Evolutionary conservation across 2,888 invertebrate genomes (phyloP).

Genomic region (Melanchra persicariae): DNA sequence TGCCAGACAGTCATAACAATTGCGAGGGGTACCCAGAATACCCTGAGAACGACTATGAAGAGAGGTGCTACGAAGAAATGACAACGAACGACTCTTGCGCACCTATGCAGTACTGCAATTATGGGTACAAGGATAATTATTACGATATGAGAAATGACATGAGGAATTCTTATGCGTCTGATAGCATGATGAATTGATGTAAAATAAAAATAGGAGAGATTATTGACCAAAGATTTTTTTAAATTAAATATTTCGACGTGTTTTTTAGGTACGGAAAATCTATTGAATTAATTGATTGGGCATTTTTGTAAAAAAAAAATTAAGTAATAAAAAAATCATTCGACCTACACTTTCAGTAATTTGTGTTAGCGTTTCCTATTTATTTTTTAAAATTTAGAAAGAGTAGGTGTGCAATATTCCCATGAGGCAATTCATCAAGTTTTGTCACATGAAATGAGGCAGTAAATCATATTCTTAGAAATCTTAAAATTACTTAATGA

Average conservation of each 20-base stretch:
- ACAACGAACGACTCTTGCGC: slow-evolving; percentile 74
- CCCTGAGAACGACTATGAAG: slow-evolving; percentile 85
- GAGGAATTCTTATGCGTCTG: slow-evolving; percentile 80
- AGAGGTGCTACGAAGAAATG: slow-evolving; percentile 80
- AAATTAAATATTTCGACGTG: not conserved
- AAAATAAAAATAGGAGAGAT: not conserved
- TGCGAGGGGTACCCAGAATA: slow-evolving; percentile 81
- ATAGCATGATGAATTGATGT: slow-evolving; percentile 77
- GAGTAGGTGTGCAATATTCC: not conserved
- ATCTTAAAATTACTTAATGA: slow-evolving; percentile 47
- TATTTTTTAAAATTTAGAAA: too few relatives aligned
- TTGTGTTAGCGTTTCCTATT: too few relatives aligned
- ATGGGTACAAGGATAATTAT: slow-evolving; percentile 85
- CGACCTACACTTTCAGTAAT: not conserved
- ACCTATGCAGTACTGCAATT: slow-evolving; percentile 82
- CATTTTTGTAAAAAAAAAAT: slow-evolving; percentile 9
- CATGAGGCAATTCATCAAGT: slow-evolving; percentile 32
- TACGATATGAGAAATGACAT: slow-evolving; percentile 82
- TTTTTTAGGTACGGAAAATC: not conserved
- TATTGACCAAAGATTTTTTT: slow-evolving; percentile 30
- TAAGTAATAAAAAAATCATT: slow-evolving; percentile 34
- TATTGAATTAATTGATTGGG: slow-evolving; percentile 10
- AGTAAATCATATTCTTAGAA: slow-evolving; percentile 43
- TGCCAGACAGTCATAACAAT: slow-evolving; percentile 55
- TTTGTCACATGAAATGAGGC: slow-evolving; percentile 27